phyloP scores from a whole-genome alignment of 2,888 invertebrate genomes.

The Lathronympha strigana region DNA sequence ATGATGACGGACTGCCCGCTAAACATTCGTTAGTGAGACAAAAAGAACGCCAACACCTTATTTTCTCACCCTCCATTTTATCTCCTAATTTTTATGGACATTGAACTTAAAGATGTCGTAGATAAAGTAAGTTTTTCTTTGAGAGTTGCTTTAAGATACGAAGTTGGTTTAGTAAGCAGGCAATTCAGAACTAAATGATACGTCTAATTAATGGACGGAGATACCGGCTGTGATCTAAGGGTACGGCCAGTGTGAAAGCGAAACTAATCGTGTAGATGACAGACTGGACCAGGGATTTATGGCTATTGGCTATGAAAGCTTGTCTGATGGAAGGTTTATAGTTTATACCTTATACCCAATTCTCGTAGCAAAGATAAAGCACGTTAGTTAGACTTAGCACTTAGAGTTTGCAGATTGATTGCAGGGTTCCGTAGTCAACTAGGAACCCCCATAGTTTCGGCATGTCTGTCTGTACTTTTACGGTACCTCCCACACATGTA shows the following conservation, averaged over 20 bases:
- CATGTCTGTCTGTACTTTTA: too few species aligned
- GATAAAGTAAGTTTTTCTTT: conserved; percentile 4
- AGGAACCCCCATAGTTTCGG: too few species aligned
- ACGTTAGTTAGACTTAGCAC: neutral
- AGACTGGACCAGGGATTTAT: conserved; percentile 33
- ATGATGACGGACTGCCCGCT: conserved; percentile 32
- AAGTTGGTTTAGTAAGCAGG: conserved; percentile 15
- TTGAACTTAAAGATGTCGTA: neutral
- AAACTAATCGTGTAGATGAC: conserved; percentile 37
- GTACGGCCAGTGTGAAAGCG: conserved; percentile 40
- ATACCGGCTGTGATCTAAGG: conserved; percentile 40
- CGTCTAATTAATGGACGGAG: conserved; percentile 40
- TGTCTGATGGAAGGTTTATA: conserved; percentile 12
- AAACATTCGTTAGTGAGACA: conserved; percentile 38
- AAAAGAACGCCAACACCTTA: conserved; percentile 19
- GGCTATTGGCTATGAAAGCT: conserved; percentile 33
- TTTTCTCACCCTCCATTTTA: conserved; percentile 16
- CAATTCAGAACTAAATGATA: conserved; percentile 37
- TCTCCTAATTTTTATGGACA: neutral
- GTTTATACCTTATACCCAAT: neutral
- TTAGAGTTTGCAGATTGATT: too few species aligned
- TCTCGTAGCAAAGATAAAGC: neutral
- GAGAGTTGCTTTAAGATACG: neutral
- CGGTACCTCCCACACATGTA: too few species aligned
- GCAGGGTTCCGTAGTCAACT: too few species aligned